These are phyloP conservation scores for Ctenosaura bakeri DNA, from an alignment of 2,797 vertebrate species.

Conservation along the genomic window DNA sequence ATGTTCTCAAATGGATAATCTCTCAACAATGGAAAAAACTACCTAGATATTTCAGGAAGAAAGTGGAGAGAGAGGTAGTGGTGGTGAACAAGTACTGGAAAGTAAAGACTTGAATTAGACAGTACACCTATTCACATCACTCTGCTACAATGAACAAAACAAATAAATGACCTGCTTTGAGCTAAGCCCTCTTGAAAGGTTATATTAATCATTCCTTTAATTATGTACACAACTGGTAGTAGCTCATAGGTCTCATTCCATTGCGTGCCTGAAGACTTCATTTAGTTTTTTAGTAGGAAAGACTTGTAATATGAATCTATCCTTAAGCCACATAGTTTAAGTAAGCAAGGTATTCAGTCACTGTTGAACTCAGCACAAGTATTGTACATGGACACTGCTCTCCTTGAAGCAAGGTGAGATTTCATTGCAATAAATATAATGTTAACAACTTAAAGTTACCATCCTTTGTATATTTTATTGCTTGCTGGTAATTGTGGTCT, in stretches of 20 bases:
- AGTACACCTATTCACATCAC: neutral
- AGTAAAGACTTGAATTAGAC: neutral
- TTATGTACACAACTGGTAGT: neutral
- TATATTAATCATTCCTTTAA: neutral
- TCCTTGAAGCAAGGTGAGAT: neutral
- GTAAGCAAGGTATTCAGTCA: neutral
- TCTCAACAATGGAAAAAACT: neutral
- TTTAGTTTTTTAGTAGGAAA: neutral
- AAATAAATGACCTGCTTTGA: neutral
- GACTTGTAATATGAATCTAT: neutral
- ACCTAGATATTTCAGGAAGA: neutral
- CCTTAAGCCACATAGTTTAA: neutral
- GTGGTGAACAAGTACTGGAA: neutral
- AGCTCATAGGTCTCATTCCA: neutral
- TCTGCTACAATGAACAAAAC: neutral
- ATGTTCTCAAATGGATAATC: neutral
- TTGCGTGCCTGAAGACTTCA: neutral
- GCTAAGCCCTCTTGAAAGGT: neutral
- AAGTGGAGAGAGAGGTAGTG: neutral
- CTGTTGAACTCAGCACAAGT: neutral
- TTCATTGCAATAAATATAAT: neutral
- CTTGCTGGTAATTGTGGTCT: neutral
- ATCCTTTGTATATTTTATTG: neutral
- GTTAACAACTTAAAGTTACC: neutral
- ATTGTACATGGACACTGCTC: too few species aligned